These are phyloP conservation scores for Branchipolynoe longqiensis DNA, from an alignment of 2,888 invertebrate genomes.

Conservation along the genomic window DNA sequence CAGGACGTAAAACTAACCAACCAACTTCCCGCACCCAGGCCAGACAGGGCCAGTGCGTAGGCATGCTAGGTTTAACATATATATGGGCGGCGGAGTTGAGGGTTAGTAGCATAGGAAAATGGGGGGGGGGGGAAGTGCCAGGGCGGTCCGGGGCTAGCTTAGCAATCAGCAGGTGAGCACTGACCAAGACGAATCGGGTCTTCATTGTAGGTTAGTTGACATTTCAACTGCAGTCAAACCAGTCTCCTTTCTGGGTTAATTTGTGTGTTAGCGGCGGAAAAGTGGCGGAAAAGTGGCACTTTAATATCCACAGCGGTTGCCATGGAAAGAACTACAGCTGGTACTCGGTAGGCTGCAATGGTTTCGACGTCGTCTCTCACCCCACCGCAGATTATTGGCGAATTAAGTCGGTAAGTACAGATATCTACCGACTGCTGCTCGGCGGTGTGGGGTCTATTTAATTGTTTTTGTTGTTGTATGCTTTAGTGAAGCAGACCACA, in stretches of 20 bases:
- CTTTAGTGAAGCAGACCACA: conserved; percentile 2
- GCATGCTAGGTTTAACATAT: neutral
- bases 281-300: too few species aligned
- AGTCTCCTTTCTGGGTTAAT: conserved; percentile 4
- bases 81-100: neutral
- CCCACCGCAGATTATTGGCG: too few species aligned
- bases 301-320: neutral
- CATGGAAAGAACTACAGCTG: too few species aligned
- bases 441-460: too few species aligned
- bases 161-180: neutral
- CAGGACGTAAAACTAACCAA: too few species aligned
- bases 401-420: too few species aligned
- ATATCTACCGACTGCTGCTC: too few species aligned
- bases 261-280: too few species aligned
- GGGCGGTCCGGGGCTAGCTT: conserved; percentile 9
- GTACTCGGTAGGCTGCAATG: too few species aligned
- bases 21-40: too few species aligned
- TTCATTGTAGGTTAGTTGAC: conserved; percentile 24
- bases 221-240: conserved; percentile 19
- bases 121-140: conserved; percentile 6
- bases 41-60: too few species aligned
- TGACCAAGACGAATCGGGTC: conserved; percentile 27
- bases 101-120: conserved; percentile 46
- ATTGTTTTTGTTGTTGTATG: conserved; percentile 12
- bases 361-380: too few species aligned